phyloP scores from a whole-genome alignment of 2,113 vertebrate species.

The Chiloscyllium plagiosum region DNA sequence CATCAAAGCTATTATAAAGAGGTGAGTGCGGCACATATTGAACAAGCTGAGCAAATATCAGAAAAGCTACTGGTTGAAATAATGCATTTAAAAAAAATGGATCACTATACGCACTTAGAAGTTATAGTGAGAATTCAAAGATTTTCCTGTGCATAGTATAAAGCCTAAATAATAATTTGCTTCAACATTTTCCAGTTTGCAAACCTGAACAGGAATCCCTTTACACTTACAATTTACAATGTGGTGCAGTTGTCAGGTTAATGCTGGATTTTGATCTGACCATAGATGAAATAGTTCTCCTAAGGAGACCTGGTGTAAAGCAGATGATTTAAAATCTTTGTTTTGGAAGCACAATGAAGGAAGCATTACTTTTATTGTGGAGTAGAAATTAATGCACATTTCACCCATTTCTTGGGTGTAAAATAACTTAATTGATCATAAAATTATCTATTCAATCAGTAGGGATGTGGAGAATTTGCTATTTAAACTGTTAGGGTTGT shows the following conservation, averaged over 20 bases:
- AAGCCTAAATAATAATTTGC: background rate
- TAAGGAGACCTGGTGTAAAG: background rate
- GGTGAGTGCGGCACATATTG: background rate
- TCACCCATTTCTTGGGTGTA: too few relatives aligned
- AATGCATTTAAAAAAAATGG: background rate
- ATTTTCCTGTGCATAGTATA: background rate
- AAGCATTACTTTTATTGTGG: background rate
- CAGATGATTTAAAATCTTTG: background rate
- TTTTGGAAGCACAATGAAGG: background rate
- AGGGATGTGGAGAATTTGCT: background rate
- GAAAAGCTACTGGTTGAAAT: background rate
- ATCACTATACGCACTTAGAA: background rate
- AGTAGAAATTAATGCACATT: too few relatives aligned
- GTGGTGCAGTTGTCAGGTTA: background rate
- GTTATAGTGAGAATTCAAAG: too few relatives aligned
- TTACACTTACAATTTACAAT: background rate
- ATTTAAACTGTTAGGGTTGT: background rate
- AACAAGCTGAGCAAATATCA: background rate
- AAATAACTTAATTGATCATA: too few relatives aligned
- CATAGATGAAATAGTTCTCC: background rate
- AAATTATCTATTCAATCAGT: background rate
- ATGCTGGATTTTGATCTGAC: background rate
- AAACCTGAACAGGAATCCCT: background rate
- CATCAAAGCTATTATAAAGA: background rate
- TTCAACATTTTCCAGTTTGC: background rate